Conservation (phyloP, 2,888 invertebrate genomes). For the Branchellion lobata region DNA sequence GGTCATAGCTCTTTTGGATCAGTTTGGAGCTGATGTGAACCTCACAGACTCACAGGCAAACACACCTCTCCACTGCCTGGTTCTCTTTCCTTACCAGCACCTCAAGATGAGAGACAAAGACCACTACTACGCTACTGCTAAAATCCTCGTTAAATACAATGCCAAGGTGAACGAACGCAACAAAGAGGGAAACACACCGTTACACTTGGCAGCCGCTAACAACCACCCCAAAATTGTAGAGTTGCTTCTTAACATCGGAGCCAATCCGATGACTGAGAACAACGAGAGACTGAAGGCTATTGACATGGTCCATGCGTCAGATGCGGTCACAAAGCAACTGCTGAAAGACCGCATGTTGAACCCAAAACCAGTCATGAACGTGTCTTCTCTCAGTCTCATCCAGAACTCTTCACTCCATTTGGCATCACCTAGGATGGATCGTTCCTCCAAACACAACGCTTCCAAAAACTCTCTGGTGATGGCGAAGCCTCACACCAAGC, state of each 20-base stretch:
- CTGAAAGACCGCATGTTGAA: conserved; percentile 52
- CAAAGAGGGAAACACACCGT: conserved; percentile 51
- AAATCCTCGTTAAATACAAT: conserved; percentile 50
- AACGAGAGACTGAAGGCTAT: conserved; percentile 52
- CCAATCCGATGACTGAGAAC: conserved; percentile 53
- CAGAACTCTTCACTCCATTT: conserved; percentile 31
- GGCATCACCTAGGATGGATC: neutral
- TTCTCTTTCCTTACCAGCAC: conserved; percentile 51
- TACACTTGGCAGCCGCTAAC: conserved; percentile 53
- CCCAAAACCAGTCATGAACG: conserved; percentile 45
- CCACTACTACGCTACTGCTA: conserved; percentile 52
- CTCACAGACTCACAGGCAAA: conserved; percentile 53
- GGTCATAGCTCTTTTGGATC: conserved; percentile 50
- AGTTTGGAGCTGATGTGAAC: conserved; percentile 53
- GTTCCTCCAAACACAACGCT: neutral
- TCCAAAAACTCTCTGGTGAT: neutral
- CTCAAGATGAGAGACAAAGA: conserved; percentile 53
- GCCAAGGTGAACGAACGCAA: conserved; percentile 53
- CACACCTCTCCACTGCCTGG: conserved; percentile 53
- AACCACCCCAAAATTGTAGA: conserved; percentile 53
- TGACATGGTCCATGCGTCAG: conserved; percentile 51
- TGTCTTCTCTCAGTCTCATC: conserved; percentile 45
- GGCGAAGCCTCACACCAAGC: neutral
- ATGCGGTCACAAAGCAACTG: conserved; percentile 53
- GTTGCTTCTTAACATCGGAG: conserved; percentile 52